Evolutionary conservation across 1,140 invertebrate genomes (phyloP), one percentile per base, ranked within the genome.

Genomic region (Belonocnema kinseyi): DNA sequence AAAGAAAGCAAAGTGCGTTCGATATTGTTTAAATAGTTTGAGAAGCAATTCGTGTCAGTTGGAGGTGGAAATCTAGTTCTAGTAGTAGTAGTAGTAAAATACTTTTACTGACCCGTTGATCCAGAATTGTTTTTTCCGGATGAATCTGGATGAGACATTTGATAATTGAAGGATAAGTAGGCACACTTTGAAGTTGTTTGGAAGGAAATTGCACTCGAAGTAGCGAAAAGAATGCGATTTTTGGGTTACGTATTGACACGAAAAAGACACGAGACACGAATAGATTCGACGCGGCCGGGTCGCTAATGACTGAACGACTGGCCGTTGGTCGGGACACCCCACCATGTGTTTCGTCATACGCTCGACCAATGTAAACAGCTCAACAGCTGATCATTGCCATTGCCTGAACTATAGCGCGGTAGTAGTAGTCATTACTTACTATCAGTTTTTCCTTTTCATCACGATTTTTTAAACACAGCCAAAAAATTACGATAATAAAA

Each of bases 301-400:
- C 75, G 84, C 74, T 33, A 33, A 33, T 33, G 26, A 33, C 26
- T 33, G 80, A 83, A 80, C 73, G 76, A 88, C 86, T 88, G 85
- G 79, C 78, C 78, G 77, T 78, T 80, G 76, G 79, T 75, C 81
- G 80, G 72, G 61, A 77, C 40, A 46, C 82, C 84, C 81, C 86
- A 87, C 86, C 81, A 82, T 75, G 33, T 73, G 79, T 77, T 78
- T 73, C 40, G 50, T 79, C 78, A 54, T 82, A 79, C 72, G 66
- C 78, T 56, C 78, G 79, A 85, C 74, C 75, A 85, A 84, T 83
- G 85, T 85, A 86, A 86, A 85, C 85, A 86, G 72, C 72, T 73
- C 50, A 72, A 84, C 82, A 86, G 82, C 84, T 86, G 84, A 85
- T 85, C 82, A 66, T 50, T 33, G 3, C 26, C 26, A 33, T 5